Conservation (phyloP, 2,888 invertebrate species). For the Coelogynopora nodosa region DNA sequence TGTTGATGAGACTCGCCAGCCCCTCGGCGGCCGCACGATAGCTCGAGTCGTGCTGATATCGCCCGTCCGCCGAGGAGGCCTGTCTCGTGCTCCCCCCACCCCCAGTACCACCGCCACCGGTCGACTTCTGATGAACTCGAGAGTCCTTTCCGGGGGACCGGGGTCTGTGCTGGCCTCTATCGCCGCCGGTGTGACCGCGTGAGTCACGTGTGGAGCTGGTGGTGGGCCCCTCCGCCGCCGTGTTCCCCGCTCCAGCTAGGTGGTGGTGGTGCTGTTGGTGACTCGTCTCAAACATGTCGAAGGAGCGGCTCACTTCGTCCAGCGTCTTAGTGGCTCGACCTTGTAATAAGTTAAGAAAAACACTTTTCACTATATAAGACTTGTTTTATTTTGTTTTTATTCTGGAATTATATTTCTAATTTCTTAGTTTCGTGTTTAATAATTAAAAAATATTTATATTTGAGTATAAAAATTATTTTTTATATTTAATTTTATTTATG, state of each 20-base stretch:
- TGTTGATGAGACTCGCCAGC: neutral
- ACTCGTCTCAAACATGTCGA: neutral
- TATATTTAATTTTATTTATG: too few species aligned
- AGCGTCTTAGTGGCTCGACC: neutral
- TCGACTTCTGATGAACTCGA: too few species aligned
- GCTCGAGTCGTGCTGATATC: conserved; percentile 32
- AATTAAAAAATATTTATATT: too few species aligned
- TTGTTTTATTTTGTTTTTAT: too few species aligned
- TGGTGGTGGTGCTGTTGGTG: neutral
- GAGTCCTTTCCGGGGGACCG: neutral
- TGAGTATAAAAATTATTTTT: too few species aligned
- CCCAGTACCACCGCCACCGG: neutral
- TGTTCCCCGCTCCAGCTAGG: neutral
- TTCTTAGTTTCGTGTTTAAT: too few species aligned
- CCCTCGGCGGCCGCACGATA: conserved; percentile 35
- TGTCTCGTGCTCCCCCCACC: neutral
- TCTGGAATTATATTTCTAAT: too few species aligned
- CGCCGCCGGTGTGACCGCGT: too few species aligned
- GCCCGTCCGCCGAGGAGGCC: neutral
- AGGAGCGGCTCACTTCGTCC: conserved; percentile 10
- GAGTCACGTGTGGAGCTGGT: neutral
- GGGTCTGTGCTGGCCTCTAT: neutral
- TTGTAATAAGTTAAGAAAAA: neutral
- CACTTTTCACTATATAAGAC: too few species aligned
- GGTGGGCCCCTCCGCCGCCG: neutral